These are phyloP conservation scores for Meriones unguiculatus DNA, from an alignment of 2,113 vertebrate genomes.

Conservation along the genomic window DNA sequence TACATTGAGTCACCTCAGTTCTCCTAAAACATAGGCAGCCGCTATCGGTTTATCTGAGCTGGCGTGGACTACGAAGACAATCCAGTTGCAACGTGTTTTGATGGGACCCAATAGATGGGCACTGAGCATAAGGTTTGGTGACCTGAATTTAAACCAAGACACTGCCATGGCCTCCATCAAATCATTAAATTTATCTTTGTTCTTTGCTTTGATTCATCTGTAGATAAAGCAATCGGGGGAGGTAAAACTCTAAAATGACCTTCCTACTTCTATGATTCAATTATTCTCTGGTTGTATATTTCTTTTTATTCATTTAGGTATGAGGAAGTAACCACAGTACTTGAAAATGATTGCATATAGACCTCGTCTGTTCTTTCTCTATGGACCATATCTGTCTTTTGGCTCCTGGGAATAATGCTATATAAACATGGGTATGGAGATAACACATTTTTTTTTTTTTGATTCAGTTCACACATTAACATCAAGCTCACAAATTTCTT, in stretches of 20 bases:
- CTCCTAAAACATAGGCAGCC: background rate
- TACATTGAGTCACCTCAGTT: background rate
- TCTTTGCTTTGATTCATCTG: background rate
- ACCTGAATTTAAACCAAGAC: slow-evolving; percentile 23
- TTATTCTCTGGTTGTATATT: background rate
- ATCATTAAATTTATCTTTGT: background rate
- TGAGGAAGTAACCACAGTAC: slow-evolving; percentile 22
- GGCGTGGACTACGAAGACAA: background rate
- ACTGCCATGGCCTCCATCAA: background rate
- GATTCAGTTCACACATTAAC: background rate
- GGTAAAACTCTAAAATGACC: background rate
- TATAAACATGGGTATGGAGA: background rate
- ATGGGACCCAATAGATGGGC: background rate
- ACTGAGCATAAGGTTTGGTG: background rate
- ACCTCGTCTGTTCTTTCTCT: background rate
- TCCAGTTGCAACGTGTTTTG: background rate
- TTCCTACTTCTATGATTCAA: background rate
- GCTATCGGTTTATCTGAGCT: background rate
- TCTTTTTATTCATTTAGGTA: slow-evolving; percentile 5
- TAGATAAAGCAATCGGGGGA: background rate
- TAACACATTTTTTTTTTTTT: background rate
- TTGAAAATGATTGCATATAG: background rate
- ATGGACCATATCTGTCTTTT: background rate
- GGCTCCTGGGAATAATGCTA: background rate
- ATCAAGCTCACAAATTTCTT: background rate